Percentiles rank a stretch among this genome's conserved stretches.
Evolutionary conservation across 2,797 vertebrate species (phyloP).

Genomic region (Pogoniulus pusillus): DNA sequence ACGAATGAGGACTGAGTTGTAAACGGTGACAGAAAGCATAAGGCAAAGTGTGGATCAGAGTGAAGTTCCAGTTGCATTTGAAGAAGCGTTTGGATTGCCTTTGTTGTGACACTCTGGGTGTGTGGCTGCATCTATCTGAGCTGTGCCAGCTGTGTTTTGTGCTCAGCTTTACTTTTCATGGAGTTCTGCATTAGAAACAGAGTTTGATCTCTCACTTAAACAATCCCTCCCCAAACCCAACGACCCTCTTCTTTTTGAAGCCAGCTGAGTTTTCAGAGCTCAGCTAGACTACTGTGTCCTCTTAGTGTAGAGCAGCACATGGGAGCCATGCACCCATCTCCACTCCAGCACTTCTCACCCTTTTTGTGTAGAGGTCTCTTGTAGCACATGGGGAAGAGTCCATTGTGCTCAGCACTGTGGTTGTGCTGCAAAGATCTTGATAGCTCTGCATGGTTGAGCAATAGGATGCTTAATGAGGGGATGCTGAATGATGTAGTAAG

Average conservation of each 20-base stretch:
- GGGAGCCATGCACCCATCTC: not conserved
- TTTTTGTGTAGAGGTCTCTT: not conserved
- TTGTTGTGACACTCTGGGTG: not conserved
- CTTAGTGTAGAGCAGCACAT: not conserved
- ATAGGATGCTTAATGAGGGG: not conserved
- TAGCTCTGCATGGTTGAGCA: not conserved
- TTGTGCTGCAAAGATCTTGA: not conserved
- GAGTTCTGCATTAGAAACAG: not conserved
- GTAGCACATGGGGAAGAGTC: not conserved
- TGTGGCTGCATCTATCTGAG: not conserved
- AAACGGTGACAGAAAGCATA: not conserved
- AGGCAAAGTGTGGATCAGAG: no score
- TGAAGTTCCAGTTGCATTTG: not conserved
- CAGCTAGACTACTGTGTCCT: not conserved
- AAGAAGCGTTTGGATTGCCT: not conserved
- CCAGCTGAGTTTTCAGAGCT: not conserved
- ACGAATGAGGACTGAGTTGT: not conserved
- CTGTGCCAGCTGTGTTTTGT: not conserved
- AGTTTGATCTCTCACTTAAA: not conserved
- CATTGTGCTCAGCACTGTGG: not conserved
- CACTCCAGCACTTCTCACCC: not conserved
- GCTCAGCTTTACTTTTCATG: not conserved
- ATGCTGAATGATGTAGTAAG: not conserved
- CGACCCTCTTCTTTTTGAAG: not conserved
- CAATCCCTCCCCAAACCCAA: not conserved